Conservation (phyloP, 2,113 vertebrate genomes). For the Catharus fuscescens region DNA sequence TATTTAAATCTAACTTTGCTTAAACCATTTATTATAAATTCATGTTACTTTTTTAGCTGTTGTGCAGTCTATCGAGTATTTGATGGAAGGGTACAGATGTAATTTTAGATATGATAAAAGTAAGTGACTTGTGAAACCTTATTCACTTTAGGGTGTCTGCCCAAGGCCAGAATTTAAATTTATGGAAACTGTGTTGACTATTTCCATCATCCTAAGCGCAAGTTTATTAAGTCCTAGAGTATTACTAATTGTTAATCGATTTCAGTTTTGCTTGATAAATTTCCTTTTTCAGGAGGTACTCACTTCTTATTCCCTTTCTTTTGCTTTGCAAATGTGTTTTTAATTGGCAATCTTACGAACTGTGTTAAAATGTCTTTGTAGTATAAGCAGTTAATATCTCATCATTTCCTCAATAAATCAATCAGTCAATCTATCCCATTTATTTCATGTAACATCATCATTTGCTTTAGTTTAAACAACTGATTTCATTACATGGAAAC, state of each 20-base stretch:
- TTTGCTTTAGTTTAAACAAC: slow-evolving; percentile 19
- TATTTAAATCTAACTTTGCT: not conserved
- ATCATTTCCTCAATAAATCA: not conserved
- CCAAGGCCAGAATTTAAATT: not conserved
- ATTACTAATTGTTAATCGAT: not conserved
- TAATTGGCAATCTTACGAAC: not conserved
- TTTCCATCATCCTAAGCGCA: not conserved
- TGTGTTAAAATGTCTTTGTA: not conserved
- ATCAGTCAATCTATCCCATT: not conserved
- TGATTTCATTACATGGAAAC: not conserved
- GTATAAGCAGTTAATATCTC: slow-evolving; percentile 10
- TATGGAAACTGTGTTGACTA: not conserved
- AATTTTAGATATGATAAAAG: not conserved
- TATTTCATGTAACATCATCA: not conserved
- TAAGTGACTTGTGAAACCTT: not conserved
- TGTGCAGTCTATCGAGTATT: not conserved
- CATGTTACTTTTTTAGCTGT: not conserved
- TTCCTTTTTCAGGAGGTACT: not conserved
- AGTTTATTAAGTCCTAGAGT: not conserved
- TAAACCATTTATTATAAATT: not conserved
- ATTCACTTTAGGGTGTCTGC: not conserved
- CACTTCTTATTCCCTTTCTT: not conserved
- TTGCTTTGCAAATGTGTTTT: slow-evolving; percentile 23
- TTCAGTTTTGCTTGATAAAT: slow-evolving; percentile 29
- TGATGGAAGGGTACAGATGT: not conserved